Base-by-base conservation (phyloP, 2,888 invertebrate species). In the Folsomia candida region DNA sequence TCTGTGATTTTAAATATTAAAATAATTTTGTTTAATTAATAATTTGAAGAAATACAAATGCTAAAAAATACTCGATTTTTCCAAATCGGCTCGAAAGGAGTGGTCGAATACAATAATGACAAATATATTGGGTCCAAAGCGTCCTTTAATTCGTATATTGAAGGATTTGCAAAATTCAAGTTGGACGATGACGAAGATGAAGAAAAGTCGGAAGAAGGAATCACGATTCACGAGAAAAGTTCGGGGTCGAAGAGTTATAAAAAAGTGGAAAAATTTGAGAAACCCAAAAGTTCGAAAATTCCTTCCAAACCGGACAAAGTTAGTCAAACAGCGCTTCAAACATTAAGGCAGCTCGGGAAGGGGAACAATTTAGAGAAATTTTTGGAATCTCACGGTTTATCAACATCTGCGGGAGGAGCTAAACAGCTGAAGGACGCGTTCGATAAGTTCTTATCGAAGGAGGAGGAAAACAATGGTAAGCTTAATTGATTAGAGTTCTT, bases 341-440 rank as follows among this genome's bases (percentile, higher is more conserved):
- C 58, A 62, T 54, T 76, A 14, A 27, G 68, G 29, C 66, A 71
- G 22, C 47, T 73, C 3, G 68, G 69, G 18, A 61, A 73, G 51
- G 73, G 72, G 3, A 67, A 71, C 22, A 76, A 72, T 61, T 51
- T 76, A 9, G 76, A 70, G 18, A 68, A 73, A 37, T 72, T 69
- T 62, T 47, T 76, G 20, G 71, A 72, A 28, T 65, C 37, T 2
- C 72, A 72, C 24, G 76, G 75, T 1, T 57, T 75, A 1, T 69
- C 66, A 1, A 58, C 47, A n/a, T 18, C 68, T 26, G 61, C 54
- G 1, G 66, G 69, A 1, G 68, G 69, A 22, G 14, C 71, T 4
- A 20, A 26, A 20, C 22, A 58, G 1, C 57, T 73, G 22, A 73
- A 71, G 22, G 26, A 37, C 1, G 67, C 64, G 2, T 51, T 73